Evolutionary conservation across 2,888 invertebrate species (phyloP), one percentile per base, ranked within the genome.

Genomic region (Scrobipalpa costella): DNA sequence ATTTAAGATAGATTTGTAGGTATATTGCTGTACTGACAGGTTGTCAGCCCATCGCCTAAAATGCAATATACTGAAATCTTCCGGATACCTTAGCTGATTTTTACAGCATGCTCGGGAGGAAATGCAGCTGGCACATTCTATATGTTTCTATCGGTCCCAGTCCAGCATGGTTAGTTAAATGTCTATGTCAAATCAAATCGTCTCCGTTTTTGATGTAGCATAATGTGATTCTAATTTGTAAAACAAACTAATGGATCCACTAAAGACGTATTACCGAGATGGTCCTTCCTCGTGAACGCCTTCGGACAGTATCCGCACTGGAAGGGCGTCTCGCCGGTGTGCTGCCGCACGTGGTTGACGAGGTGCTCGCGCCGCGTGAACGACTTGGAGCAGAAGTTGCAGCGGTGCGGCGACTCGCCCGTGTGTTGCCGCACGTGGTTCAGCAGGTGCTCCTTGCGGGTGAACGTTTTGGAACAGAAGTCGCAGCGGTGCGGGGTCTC

Each of bases 331-430:
- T 95, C 94, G 57, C 95, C 95, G 60, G 95, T 95, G 79, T 95
- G 95, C 80, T 95, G 95, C 70, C 97, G 93, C 72, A 97, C 95
- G 87, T 97, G 97, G 86, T 96, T 96, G 74, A 96, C 94, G 75
- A 97, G 93, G 84, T 97, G 96, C 83, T 96, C 97, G 81, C 96
- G 95, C 71, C 96, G 93, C 66, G 97, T 97, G 91, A 97, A 97
- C 67, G 96, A 95, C 89, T 97, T 97, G 73, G 95, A 94, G 87
- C 97, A 97, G 91, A 94, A 96, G 85, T 95, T 95, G 88, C 97
- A 97, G 73, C 96, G 94, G 86, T 96, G 96, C 66, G 96, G 96
- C 65, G 96, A 96, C 90, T 96, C 96, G 75, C 93, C 96, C 76
- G 95, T 95, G 84, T 95, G 95, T 77, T 95, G 95, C 15, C 95